Conservation (phyloP, 2,797 vertebrate species). For the Xiphophorus birchmanni region DNA sequence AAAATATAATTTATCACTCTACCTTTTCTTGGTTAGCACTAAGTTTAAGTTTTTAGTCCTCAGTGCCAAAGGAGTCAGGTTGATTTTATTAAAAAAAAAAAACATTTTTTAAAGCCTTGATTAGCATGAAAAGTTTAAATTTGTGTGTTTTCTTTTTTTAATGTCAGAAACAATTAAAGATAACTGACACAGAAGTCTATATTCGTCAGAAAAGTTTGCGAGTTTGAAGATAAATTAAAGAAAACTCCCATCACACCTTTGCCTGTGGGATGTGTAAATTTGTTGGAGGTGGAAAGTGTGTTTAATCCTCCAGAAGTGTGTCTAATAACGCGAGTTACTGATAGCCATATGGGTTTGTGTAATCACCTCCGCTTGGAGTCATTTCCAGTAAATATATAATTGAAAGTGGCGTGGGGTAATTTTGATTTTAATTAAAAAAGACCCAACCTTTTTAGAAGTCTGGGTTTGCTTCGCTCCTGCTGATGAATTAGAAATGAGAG, state of each 20-base stretch:
- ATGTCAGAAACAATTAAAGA: constrained; percentile 7
- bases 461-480: constrained; percentile 59
- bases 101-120: neutral
- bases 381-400: constrained; percentile 81
- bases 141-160: constrained; percentile 6
- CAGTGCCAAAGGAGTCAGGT: constrained; percentile 36
- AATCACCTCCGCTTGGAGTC: constrained; percentile 73
- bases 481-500: constrained; percentile 80
- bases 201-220: constrained; percentile 53
- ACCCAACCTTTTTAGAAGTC: constrained; percentile 74
- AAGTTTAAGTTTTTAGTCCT: constrained; percentile 96
- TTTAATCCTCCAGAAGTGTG: constrained; percentile 64
- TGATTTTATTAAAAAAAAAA: neutral
- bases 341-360: constrained; percentile 73
- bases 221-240: constrained; percentile 59
- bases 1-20: neutral
- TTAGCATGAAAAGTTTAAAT: neutral
- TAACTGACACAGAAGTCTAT: constrained; percentile 8
- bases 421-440: constrained; percentile 83
- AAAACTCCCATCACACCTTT: constrained; percentile 66
- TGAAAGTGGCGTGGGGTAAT: constrained; percentile 76
- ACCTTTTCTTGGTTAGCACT: constrained; percentile 37
- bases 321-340: constrained; percentile 71
- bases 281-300: constrained; percentile 56
- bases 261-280: constrained; percentile 59